These are phyloP conservation scores for Crypturellus tataupa DNA, from an alignment of 2,797 vertebrate species.

Conservation along the genomic window DNA sequence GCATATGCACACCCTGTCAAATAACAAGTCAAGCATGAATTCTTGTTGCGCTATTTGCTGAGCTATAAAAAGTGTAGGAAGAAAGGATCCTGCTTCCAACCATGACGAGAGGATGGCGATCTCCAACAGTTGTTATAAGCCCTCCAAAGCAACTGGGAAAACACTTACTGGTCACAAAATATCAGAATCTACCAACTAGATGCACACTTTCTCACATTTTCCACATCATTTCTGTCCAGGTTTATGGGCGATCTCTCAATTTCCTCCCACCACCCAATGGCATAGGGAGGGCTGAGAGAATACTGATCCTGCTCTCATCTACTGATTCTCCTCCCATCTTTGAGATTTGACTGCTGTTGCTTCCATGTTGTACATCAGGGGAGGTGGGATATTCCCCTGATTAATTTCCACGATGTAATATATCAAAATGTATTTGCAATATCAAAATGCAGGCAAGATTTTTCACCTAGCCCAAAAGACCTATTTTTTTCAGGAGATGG, in stretches of 20 bases:
- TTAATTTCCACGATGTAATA: background rate
- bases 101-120: background rate
- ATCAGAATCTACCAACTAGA: background rate
- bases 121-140: background rate
- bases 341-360: background rate
- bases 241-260: background rate
- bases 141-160: accelerated
- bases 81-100: background rate
- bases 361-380: background rate
- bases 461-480: background rate
- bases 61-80: background rate
- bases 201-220: background rate
- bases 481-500: background rate
- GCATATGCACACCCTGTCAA: background rate
- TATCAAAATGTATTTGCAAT: background rate
- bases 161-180: background rate
- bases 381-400: background rate
- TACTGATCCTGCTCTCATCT: background rate
- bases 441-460: background rate
- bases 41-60: background rate
- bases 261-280: background rate
- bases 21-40: background rate
- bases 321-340: background rate
- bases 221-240: background rate
- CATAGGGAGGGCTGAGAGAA: background rate